Conservation (phyloP, 2,797 vertebrate genomes). For the Helarctos malayanus region DNA sequence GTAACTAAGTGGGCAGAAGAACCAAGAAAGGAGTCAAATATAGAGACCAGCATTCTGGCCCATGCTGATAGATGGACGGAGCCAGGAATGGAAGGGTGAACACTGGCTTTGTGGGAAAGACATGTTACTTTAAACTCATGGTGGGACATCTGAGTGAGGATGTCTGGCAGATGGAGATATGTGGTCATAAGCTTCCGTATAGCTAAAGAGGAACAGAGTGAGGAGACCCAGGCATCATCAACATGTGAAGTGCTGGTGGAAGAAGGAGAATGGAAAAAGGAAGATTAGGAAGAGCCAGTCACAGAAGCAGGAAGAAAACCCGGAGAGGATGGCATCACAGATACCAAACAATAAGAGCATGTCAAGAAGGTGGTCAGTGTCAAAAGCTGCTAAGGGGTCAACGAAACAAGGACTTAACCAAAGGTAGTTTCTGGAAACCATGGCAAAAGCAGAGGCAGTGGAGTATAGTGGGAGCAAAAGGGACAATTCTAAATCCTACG, state of each 20-base stretch:
- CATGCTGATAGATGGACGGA: background rate
- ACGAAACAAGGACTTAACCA: background rate
- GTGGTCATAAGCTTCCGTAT: background rate
- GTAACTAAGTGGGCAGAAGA: background rate
- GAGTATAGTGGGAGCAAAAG: background rate
- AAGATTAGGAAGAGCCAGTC: background rate
- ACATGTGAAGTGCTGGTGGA: background rate
- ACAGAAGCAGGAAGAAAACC: background rate
- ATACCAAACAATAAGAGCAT: background rate
- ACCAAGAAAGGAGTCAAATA: background rate
- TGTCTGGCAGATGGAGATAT: background rate
- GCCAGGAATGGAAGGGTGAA: background rate
- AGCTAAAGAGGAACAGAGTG: background rate
- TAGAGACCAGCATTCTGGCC: background rate
- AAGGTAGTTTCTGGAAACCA: background rate
- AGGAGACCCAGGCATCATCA: background rate
- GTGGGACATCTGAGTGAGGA: background rate
- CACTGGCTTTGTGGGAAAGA: constrained; percentile 13
- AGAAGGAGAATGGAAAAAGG: background rate
- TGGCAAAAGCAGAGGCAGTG: constrained; percentile 16
- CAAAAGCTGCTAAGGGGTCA: constrained; percentile 29
- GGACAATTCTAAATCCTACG: background rate
- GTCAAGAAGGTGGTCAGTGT: background rate
- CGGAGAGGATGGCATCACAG: background rate
- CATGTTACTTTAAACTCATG: background rate